Percentiles rank a stretch among this genome's conserved stretches.
Evolutionary conservation across 2,113 vertebrate species (phyloP).

Genomic region (Laticauda colubrina): DNA sequence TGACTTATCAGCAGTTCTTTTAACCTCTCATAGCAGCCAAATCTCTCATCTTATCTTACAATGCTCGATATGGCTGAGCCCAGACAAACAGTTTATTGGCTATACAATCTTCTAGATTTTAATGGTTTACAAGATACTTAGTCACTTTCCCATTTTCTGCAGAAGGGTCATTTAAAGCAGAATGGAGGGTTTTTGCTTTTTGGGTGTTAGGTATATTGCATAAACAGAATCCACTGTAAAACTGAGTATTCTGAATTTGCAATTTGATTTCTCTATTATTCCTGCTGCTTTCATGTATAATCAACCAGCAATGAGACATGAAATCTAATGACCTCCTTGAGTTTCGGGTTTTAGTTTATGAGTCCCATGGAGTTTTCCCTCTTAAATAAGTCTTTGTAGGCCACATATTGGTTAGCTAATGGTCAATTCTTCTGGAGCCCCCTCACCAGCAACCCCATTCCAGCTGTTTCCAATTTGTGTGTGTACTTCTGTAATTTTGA

Average conservation of each 20-base stretch:
- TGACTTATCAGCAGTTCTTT: constrained; percentile 60
- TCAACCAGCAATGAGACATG: constrained; percentile 14
- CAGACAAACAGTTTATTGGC: constrained; percentile 51
- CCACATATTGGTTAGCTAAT: constrained; percentile 15
- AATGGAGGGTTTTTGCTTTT: constrained; percentile 41
- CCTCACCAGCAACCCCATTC: neutral
- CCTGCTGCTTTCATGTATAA: neutral
- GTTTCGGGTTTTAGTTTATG: neutral
- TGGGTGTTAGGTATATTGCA: constrained; percentile 4
- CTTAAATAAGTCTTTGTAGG: constrained; percentile 25
- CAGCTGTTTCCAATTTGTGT: neutral
- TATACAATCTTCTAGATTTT: constrained; percentile 56
- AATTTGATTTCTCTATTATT: constrained; percentile 41
- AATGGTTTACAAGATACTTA: constrained; percentile 68
- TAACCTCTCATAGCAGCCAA: constrained; percentile 57
- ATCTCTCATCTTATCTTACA: constrained; percentile 60
- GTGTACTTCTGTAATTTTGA: neutral
- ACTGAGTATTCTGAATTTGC: constrained; percentile 44
- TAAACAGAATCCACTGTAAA: constrained; percentile 44
- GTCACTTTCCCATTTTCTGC: constrained; percentile 62
- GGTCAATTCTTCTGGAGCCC: constrained; percentile 22
- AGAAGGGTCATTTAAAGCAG: constrained; percentile 63
- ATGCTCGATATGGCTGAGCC: constrained; percentile 52
- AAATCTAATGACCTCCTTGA: constrained; percentile 25
- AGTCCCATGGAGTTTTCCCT: constrained; percentile 14